phyloP scores from a whole-genome alignment of 2,113 vertebrate genomes.

The Gallinago jamesoni region DNA sequence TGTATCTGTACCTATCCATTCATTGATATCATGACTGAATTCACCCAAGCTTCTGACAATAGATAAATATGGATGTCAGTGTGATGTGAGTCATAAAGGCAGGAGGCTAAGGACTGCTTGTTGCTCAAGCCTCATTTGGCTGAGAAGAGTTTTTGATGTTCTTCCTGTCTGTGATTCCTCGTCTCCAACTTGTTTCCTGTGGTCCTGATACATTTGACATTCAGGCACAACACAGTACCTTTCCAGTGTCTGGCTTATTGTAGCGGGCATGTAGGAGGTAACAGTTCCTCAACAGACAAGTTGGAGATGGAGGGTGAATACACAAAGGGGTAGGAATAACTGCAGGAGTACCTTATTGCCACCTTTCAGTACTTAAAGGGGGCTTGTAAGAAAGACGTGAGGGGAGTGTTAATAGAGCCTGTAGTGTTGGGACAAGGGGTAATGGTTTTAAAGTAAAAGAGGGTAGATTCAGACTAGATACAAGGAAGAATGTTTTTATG shows the following conservation, averaged over 20 bases:
- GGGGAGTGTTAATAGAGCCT: neutral
- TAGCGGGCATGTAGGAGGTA: neutral
- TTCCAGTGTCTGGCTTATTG: neutral
- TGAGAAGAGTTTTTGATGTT: neutral
- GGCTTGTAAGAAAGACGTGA: neutral
- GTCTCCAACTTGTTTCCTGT: neutral
- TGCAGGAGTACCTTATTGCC: neutral
- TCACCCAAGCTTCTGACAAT: neutral
- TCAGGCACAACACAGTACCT: neutral
- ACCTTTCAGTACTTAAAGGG: neutral
- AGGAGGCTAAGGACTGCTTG: neutral
- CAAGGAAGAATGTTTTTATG: neutral
- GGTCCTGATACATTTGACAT: neutral
- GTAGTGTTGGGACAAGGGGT: neutral
- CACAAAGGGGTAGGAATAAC: neutral
- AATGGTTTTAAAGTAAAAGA: neutral
- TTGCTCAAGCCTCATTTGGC: neutral
- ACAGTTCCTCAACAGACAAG: neutral
- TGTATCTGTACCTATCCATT: neutral
- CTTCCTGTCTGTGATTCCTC: neutral
- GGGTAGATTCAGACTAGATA: neutral
- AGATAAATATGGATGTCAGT: fast-evolving
- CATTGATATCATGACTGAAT: neutral
- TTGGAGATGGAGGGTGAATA: neutral
- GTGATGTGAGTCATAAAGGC: neutral